A percentile compares a stretch with the other conserved stretches of the same genome.
Evolutionary conservation across 1,140 invertebrate species (phyloP).

Genomic region (Bombus ignitus): DNA sequence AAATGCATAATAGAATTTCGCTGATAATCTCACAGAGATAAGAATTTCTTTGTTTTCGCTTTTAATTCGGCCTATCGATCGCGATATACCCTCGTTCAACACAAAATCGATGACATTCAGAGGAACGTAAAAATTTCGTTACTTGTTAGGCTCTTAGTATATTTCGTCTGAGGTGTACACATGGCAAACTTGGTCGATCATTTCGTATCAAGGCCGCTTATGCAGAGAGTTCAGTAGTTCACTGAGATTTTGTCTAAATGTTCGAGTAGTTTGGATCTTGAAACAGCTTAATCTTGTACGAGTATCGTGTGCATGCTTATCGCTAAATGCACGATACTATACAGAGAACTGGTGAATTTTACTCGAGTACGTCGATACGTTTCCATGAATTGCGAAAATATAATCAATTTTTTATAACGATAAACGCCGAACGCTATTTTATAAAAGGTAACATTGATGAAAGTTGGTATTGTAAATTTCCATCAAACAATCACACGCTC

Average conservation of each 20-base stretch:
- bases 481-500: too few relatives aligned
- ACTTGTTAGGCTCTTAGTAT: neutral
- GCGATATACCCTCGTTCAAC: neutral
- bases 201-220: neutral
- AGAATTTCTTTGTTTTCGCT: neutral
- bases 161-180: too few relatives aligned
- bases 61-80: neutral
- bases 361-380: too few relatives aligned
- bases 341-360: too few relatives aligned
- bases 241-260: neutral
- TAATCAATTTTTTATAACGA: too few relatives aligned
- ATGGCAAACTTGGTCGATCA: neutral
- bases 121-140: neutral
- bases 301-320: neutral
- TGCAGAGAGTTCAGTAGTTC: neutral
- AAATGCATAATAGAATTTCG: too few relatives aligned
- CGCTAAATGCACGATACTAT: neutral
- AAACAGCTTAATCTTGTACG: slow-evolving; percentile 4
- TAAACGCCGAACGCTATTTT: too few relatives aligned
- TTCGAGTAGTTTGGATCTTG: slow-evolving; percentile 17
- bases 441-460: too few relatives aligned
- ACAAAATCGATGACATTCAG: neutral
- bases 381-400: too few relatives aligned
- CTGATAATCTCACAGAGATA: too few relatives aligned
- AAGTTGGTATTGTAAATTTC: too few relatives aligned